Evolutionary conservation across 1,140 invertebrate genomes (phyloP).

Genomic region (Microplitis mediator): DNA sequence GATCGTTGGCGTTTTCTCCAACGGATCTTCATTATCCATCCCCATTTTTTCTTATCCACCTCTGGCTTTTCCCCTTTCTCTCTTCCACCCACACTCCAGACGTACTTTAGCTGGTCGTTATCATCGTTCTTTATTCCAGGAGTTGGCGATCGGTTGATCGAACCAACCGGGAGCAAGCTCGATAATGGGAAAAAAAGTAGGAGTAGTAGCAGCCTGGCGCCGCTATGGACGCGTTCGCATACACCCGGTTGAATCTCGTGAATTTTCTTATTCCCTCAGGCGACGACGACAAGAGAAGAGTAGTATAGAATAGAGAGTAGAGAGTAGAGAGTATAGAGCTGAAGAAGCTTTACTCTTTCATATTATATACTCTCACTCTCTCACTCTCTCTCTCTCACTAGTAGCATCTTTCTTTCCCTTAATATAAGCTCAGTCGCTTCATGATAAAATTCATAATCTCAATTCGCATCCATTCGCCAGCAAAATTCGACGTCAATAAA

Average conservation of each 20-base stretch:
- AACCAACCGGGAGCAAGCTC: constrained; percentile 9
- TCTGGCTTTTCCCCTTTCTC: constrained; percentile 16
- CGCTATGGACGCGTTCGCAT: constrained; percentile 3
- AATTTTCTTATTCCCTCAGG: constrained; percentile 19
- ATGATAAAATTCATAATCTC: constrained; percentile 41
- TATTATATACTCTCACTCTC: neutral
- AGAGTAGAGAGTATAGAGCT: neutral
- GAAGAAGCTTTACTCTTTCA: constrained; percentile 5
- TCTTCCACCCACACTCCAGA: too few species aligned
- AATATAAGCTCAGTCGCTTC: neutral
- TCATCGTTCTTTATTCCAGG: constrained; percentile 33
- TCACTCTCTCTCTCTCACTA: neutral
- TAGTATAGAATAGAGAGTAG: neutral
- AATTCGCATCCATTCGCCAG: constrained; percentile 28
- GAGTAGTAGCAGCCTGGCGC: constrained; percentile 12
- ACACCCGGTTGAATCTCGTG: neutral
- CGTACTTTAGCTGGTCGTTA: constrained; percentile 28
- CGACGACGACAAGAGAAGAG: neutral
- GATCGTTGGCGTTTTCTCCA: constrained; percentile 23
- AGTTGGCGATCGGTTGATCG: constrained; percentile 23
- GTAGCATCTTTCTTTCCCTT: too few species aligned
- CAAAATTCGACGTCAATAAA: neutral
- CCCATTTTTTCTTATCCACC: neutral
- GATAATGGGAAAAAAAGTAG: constrained; percentile 28
- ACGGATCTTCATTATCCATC: constrained; percentile 29